Conservation (phyloP, 1,140 invertebrate species). For the Oncopodura yosiiana region DNA sequence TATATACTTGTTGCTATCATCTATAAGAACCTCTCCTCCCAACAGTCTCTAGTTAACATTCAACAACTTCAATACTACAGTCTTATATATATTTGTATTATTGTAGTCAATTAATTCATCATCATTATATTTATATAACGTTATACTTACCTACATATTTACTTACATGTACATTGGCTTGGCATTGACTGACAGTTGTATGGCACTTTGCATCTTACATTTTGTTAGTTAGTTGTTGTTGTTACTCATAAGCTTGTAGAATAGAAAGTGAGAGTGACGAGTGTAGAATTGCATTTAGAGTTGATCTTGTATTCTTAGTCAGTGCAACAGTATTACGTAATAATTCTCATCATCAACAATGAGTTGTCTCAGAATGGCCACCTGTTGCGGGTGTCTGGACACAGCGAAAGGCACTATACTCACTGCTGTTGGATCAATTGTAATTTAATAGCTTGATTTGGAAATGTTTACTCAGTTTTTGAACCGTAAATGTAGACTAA, state of each 20-base stretch:
- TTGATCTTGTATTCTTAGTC: neutral
- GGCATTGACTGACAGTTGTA: too few species aligned
- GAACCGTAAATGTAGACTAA: neutral
- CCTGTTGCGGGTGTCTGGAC: slow-evolving; percentile 32
- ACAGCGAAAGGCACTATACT: slow-evolving; percentile 28
- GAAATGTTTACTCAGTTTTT: neutral
- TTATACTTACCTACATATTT: too few species aligned
- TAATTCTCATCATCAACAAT: slow-evolving; percentile 1
- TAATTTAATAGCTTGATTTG: slow-evolving; percentile 3
- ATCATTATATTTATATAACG: too few species aligned
- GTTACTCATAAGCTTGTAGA: too few species aligned
- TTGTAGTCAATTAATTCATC: too few species aligned
- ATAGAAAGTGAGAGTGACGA: too few species aligned
- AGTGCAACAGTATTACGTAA: neutral
- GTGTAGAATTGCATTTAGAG: neutral
- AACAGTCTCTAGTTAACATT: too few species aligned
- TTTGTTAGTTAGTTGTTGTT: neutral
- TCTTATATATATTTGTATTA: too few species aligned
- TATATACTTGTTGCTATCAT: neutral
- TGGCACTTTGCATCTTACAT: neutral
- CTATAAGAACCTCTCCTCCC: neutral
- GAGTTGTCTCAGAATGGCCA: slow-evolving; percentile 25
- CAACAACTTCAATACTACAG: too few species aligned
- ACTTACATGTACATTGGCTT: too few species aligned
- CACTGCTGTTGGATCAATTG: slow-evolving; percentile 26